Evolutionary conservation across 2,797 vertebrate species (phyloP).

Genomic region (Gila robusta): DNA sequence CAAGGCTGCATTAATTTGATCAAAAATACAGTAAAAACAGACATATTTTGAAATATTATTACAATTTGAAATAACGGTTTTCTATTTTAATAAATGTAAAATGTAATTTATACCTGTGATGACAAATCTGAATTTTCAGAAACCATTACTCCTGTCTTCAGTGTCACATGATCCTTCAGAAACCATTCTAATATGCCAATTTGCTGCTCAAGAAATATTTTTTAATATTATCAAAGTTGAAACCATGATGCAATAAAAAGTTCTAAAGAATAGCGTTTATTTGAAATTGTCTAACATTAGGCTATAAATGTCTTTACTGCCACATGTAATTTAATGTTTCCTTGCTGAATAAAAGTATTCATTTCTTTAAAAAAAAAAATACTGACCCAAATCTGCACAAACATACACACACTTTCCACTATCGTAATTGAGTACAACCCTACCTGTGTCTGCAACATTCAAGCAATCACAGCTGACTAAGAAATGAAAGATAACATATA

Average conservation of each 20-base stretch:
- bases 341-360: not conserved
- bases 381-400: not conserved
- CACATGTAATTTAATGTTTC: not conserved
- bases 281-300: not conserved
- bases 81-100: not conserved
- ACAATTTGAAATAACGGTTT: not conserved
- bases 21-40: not conserved
- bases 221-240: not conserved
- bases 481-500: not conserved
- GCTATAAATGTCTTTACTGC: not conserved
- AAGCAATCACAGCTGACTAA: not conserved
- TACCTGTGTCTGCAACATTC: not conserved
- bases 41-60: not conserved
- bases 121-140: not conserved
- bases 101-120: not conserved
- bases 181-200: not conserved
- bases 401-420: not conserved
- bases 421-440: not conserved
- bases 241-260: not conserved
- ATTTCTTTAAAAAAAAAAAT: not conserved
- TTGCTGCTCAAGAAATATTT: not conserved
- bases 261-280: not conserved
- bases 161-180: not conserved
- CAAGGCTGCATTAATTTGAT: not conserved
- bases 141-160: not conserved